Conservation (phyloP, 1,140 invertebrate species). For the Anoplolepis gracilipes region DNA sequence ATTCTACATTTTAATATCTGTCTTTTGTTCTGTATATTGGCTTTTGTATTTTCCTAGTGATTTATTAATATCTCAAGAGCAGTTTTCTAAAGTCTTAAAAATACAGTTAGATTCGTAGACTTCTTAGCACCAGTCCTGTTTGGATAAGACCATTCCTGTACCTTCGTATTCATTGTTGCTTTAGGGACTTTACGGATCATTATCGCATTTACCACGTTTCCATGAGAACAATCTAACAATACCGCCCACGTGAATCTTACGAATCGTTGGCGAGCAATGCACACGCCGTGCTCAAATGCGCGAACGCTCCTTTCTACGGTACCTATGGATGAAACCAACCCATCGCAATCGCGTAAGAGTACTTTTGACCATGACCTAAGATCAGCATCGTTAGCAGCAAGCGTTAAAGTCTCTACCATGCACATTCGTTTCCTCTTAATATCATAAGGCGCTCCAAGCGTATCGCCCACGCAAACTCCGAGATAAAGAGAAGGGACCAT, state of each 20-base stretch:
- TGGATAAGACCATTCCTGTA: conserved; percentile 1
- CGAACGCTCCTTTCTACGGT: conserved; percentile 43
- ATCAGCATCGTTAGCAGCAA: conserved; percentile 52
- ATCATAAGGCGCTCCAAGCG: conserved; percentile 25
- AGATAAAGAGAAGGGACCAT: conserved; percentile 23
- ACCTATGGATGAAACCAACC: conserved; percentile 35
- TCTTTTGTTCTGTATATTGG: neutral
- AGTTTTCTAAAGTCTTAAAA: conserved; percentile 22
- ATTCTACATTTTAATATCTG: neutral
- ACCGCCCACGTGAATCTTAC: conserved; percentile 39
- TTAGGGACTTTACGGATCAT: conserved; percentile 54
- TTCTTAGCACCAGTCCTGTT: neutral
- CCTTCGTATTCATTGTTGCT: conserved; percentile 19
- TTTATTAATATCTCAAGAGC: conserved; percentile 24
- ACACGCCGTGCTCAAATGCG: neutral
- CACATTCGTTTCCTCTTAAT: conserved; percentile 44
- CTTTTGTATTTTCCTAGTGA: conserved; percentile 19
- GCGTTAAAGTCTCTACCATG: conserved; percentile 47
- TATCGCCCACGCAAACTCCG: conserved; percentile 28
- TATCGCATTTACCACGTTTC: conserved; percentile 55
- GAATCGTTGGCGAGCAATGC: conserved; percentile 42
- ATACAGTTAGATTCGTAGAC: neutral
- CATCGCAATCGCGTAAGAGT: conserved; percentile 36
- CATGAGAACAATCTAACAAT: conserved; percentile 58
- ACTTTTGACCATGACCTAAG: conserved; percentile 62